Evolutionary conservation across 2,888 invertebrate genomes (phyloP), one percentile per base, ranked within the genome.

Genomic region (Lasioglossum malachurum): DNA sequence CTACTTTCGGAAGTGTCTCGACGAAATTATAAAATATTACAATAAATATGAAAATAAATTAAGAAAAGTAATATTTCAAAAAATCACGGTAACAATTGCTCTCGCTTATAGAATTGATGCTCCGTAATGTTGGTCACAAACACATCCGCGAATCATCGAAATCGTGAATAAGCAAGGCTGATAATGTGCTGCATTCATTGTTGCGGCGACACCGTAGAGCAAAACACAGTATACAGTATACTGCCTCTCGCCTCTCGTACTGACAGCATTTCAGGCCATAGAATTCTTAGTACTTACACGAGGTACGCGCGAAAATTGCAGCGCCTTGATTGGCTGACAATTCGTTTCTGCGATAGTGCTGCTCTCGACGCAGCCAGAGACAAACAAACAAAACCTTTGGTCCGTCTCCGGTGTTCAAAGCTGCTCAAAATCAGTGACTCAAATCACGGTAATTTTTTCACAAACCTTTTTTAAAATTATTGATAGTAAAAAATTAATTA

Each of bases 21-120:
- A 10, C 64, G 7, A 49, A 19, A 41, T 49, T 71, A 41, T 16
- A 41, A 71, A 73, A 78, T 78, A 1, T 49, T 35, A 69, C 8
- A 44, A 23, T 75, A 75, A 69, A 60, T 78, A 75, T 19, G 8
- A 38, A 78, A 78, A 71, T 35, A 77, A 78, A 38, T 31, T 78
- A 78, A 46, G 27, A 19, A 53, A 78, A 78, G n/a, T 64, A 75
- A 23, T 83, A 49, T 10, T 60, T 49, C 0, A 75, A 75, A 71
- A 75, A 78, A 60, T 74, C 46, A 75, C 60, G 35, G 41, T 64
- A 60, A 74, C 31, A 75, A 78, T 46, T 57, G 38, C 12, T 71
- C 27, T 46, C 83, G 16, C 57, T 71, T 60, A 3, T 57, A 60
- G 60, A 84, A 69, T 74, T 74, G 14, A 49, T 71, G 53, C 31